These are phyloP conservation scores for Zaprionus lachaisei DNA, from an alignment of 1,140 invertebrate genomes.

Conservation along the genomic window DNA sequence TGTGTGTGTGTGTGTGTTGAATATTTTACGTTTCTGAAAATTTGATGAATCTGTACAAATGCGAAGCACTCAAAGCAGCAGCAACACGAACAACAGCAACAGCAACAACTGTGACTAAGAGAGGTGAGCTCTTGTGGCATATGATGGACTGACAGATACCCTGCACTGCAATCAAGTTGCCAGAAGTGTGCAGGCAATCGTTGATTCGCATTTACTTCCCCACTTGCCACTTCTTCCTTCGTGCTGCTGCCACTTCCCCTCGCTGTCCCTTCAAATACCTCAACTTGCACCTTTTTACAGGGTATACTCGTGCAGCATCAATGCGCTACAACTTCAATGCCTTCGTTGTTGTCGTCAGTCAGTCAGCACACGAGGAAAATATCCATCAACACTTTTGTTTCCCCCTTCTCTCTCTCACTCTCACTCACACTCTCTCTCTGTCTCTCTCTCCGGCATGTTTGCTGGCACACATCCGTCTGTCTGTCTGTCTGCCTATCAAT, in stretches of 20 bases:
- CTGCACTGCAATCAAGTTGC: not conserved
- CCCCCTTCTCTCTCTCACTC: not conserved
- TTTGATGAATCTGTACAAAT: constrained; percentile 81
- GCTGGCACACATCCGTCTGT: constrained; percentile 66
- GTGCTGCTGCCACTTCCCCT: too few species aligned
- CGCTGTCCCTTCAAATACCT: not conserved
- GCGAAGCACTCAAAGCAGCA: constrained; percentile 64
- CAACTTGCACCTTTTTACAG: not conserved
- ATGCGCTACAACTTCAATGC: constrained; percentile 53
- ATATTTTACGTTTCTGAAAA: constrained; percentile 82
- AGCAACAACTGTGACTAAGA: constrained; percentile 36
- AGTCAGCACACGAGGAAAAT: constrained; percentile 73
- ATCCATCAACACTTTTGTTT: constrained; percentile 80
- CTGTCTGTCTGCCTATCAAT: constrained; percentile 57
- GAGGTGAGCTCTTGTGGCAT: not conserved
- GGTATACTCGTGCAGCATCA: constrained; percentile 32
- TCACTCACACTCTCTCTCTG: not conserved
- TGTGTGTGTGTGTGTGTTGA: constrained; percentile 57
- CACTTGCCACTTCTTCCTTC: too few species aligned
- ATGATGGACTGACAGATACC: not conserved
- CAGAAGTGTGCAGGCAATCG: too few species aligned
- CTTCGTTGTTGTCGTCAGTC: constrained; percentile 56
- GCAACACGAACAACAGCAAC: constrained; percentile 23
- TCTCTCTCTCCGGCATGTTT: constrained; percentile 46
- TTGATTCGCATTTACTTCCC: too few species aligned